A percentile compares a stretch with the other conserved stretches of the same genome.
Conservation (phyloP, 2,113 vertebrate genomes). For the Urocitellus parryii region DNA sequence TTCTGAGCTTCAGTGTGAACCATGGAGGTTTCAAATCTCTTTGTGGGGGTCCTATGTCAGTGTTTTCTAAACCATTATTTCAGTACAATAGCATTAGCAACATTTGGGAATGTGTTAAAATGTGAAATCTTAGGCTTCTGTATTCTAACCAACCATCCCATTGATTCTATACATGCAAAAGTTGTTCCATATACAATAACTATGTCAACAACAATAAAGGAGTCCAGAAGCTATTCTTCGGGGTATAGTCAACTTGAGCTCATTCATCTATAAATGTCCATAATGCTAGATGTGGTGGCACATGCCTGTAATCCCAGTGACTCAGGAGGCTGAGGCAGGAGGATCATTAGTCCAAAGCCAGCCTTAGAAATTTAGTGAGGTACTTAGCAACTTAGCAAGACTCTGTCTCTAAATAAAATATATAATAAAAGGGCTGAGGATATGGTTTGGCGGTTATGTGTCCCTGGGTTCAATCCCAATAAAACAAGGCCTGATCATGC, state of each 20-base stretch:
- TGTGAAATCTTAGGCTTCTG: no score
- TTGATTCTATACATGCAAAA: neutral
- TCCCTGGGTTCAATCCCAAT: no score
- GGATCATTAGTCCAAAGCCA: no score
- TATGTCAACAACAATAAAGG: neutral
- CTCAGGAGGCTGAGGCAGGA: no score
- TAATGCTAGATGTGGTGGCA: no score
- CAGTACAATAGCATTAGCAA: neutral
- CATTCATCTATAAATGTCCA: neutral
- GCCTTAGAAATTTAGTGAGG: no score
- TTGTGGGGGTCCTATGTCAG: neutral
- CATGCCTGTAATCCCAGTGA: no score
- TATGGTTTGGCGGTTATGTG: no score
- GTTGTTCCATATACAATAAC: neutral
- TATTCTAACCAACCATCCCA: neutral
- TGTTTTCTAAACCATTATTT: conserved; percentile 23
- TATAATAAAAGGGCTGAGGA: no score
- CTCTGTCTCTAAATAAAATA: no score
- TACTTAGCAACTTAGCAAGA: no score
- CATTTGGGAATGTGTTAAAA: neutral
- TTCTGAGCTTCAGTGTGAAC: neutral
- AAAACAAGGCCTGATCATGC: neutral
- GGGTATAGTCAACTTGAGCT: neutral
- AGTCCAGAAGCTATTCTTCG: neutral
- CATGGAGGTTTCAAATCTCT: neutral